Evolutionary conservation across 2,113 vertebrate genomes (phyloP).

Genomic region (Fregata magnificens): DNA sequence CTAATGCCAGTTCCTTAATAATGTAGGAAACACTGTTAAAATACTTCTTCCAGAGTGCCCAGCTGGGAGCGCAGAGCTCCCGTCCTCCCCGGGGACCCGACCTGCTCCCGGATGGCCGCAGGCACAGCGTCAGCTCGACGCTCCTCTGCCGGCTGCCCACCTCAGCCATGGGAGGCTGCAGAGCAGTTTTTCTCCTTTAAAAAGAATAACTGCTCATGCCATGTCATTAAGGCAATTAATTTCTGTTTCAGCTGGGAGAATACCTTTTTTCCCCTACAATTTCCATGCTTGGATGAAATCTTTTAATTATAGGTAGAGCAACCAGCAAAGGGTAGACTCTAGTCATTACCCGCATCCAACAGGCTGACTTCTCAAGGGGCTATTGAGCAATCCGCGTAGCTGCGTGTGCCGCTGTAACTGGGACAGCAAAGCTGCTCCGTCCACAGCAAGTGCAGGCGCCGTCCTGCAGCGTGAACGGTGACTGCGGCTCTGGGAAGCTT

Average conservation of each 20-base stretch:
- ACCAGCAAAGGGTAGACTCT: neutral
- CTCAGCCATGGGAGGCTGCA: neutral
- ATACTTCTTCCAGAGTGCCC: accelerated
- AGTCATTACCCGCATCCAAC: neutral
- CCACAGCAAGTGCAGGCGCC: neutral
- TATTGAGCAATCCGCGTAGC: accelerated
- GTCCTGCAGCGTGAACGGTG: neutral
- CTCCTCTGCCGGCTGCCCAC: neutral
- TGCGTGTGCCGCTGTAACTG: neutral
- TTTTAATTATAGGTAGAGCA: neutral
- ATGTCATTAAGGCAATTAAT: neutral
- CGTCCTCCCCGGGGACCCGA: neutral
- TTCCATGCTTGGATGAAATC: neutral
- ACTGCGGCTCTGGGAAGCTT: neutral
- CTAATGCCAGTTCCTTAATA: neutral
- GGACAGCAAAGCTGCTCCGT: neutral
- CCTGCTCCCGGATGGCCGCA: neutral
- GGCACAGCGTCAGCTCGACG: neutral
- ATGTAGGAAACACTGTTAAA: neutral
- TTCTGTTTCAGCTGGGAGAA: neutral
- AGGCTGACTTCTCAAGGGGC: neutral
- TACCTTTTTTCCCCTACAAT: neutral
- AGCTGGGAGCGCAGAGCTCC: neutral
- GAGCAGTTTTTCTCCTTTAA: neutral
- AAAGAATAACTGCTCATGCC: neutral